A percentile compares a stretch with the other conserved stretches of the same genome.
phyloP scores from a whole-genome alignment of 2,888 invertebrate genomes.

The Scelioninae gen. 1 region DNA sequence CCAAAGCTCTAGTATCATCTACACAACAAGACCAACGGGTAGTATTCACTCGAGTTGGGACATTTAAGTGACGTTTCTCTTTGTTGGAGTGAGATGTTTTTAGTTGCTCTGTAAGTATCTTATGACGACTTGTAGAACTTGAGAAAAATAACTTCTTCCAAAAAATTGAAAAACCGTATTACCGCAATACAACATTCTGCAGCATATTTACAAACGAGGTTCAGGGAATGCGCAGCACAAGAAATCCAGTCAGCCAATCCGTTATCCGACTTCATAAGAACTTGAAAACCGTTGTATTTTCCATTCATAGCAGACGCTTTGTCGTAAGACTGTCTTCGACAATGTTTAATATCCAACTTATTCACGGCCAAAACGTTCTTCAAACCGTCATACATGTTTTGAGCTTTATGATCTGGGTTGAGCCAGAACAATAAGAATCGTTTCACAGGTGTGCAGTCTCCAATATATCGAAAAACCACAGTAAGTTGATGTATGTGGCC shows the following conservation, averaged over 20 bases:
- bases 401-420: conserved; percentile 49
- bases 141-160: conserved; percentile 54
- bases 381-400: conserved; percentile 49
- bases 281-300: conserved; percentile 56
- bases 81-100: conserved; percentile 19
- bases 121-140: conserved; percentile 48
- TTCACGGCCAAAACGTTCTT: conserved; percentile 52
- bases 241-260: conserved; percentile 43
- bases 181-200: conserved; percentile 40
- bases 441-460: conserved; percentile 32
- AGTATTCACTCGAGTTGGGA: conserved; percentile 47
- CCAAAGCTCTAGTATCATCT: conserved; percentile 71
- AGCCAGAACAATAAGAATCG: conserved; percentile 36
- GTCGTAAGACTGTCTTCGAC: conserved; percentile 70
- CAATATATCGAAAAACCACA: conserved; percentile 57
- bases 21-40: conserved; percentile 56
- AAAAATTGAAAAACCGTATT: conserved; percentile 42
- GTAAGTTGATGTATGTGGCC: conserved; percentile 65
- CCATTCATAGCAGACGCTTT: conserved; percentile 71
- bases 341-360: conserved; percentile 66
- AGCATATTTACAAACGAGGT: conserved; percentile 42
- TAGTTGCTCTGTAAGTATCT: conserved; percentile 42
- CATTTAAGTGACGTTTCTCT: conserved; percentile 37
- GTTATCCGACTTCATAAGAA: conserved; percentile 52
- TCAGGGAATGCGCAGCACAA: conserved; percentile 59